Conservation (phyloP, 2,797 vertebrate genomes). For the Leptodactylus fallax region DNA sequence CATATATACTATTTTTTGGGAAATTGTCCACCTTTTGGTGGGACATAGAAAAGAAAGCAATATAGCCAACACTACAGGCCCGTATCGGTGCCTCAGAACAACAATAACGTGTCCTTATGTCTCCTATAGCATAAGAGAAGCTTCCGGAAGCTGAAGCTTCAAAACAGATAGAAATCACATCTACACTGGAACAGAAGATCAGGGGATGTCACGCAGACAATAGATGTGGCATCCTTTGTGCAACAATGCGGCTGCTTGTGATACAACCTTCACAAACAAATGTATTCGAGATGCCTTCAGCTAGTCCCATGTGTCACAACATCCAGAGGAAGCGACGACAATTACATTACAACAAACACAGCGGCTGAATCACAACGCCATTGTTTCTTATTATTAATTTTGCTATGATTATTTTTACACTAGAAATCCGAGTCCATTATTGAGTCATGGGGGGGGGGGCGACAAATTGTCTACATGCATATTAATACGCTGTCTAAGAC, state of each 20-base stretch:
- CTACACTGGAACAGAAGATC: background rate
- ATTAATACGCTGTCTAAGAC: slow-evolving; percentile 37
- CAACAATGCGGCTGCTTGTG: slow-evolving; percentile 1
- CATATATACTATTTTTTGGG: too few species aligned
- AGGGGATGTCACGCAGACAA: slow-evolving; percentile 31
- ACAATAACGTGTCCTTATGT: background rate
- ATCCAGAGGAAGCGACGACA: slow-evolving; percentile 18
- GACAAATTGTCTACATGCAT: slow-evolving; percentile 27
- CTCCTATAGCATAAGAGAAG: background rate
- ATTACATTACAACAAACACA: slow-evolving; percentile 24
- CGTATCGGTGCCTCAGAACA: background rate
- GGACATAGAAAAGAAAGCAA: too few species aligned
- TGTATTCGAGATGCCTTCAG: slow-evolving; percentile 23
- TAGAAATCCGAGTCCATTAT: slow-evolving; percentile 23
- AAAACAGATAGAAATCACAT: background rate
- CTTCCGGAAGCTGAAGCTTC: slow-evolving; percentile 16
- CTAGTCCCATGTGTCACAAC: slow-evolving; percentile 50
- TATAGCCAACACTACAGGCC: background rate
- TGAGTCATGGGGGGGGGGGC: slow-evolving; percentile 16
- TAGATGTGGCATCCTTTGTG: slow-evolving; percentile 33
- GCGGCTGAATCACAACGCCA: slow-evolving; percentile 1
- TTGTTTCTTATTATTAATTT: slow-evolving; percentile 48
- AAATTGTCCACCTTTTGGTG: background rate
- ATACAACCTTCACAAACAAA: slow-evolving; percentile 25
- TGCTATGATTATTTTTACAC: slow-evolving; percentile 23